These are phyloP conservation scores for Atta texana DNA, from an alignment of 1,140 invertebrate genomes.

Conservation along the genomic window DNA sequence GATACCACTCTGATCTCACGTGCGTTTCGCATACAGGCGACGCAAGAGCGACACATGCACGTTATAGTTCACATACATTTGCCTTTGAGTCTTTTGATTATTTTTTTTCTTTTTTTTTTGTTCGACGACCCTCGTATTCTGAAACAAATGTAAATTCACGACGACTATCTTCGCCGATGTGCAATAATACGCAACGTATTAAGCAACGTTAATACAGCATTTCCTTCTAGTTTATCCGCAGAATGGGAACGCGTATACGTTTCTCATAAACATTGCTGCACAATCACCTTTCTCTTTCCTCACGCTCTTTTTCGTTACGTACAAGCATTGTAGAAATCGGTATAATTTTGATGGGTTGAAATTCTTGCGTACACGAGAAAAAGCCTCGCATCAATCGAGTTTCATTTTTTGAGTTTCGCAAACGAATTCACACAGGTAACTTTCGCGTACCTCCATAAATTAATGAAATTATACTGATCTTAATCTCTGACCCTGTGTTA, in stretches of 20 bases:
- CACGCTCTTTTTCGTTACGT: background rate
- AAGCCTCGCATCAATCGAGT: background rate
- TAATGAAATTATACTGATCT: slow-evolving; percentile 11
- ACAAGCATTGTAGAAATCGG: slow-evolving; percentile 7
- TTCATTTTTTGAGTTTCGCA: background rate
- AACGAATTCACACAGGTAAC: background rate
- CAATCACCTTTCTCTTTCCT: slow-evolving; percentile 16
- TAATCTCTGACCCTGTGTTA: background rate
- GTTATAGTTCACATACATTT: slow-evolving; percentile 67
- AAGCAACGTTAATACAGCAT: background rate
- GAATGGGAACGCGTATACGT: background rate
- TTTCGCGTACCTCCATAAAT: background rate
- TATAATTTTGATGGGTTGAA: background rate
- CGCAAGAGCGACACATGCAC: background rate
- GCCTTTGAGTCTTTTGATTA: slow-evolving; percentile 75
- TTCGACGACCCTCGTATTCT: slow-evolving; percentile 41
- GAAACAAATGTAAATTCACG: slow-evolving; percentile 23
- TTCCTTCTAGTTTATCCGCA: background rate
- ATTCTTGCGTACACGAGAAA: background rate
- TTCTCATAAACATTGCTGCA: background rate
- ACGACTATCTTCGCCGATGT: background rate
- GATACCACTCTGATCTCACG: slow-evolving; percentile 3
- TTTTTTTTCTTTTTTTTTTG: background rate
- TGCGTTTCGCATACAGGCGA: slow-evolving; percentile 5
- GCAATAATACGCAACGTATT: slow-evolving; percentile 18